Conservation (phyloP, 2,888 invertebrate species). For the Fragum sueziense region DNA sequence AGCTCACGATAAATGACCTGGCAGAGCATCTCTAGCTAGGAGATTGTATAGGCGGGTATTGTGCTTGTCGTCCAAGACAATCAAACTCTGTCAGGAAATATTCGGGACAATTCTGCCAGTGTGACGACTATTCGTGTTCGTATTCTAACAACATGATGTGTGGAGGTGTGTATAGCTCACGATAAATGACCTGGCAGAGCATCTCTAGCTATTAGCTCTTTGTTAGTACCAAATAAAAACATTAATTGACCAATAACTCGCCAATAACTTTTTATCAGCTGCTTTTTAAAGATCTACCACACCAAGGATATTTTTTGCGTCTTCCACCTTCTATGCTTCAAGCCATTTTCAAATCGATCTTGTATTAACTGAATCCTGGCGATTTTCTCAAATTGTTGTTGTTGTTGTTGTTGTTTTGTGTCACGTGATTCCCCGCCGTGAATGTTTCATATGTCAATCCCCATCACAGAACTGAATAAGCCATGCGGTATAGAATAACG, state of each 20-base stretch:
- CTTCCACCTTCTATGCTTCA: too few relatives aligned
- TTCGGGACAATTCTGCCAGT: constrained; percentile 91
- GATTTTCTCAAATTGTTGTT: too few relatives aligned
- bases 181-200: too few relatives aligned
- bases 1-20: too few relatives aligned
- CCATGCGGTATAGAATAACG: too few relatives aligned
- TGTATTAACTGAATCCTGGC: background rate
- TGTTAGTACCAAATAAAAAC: background rate
- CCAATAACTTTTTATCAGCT: too few relatives aligned
- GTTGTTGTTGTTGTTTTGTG: too few relatives aligned
- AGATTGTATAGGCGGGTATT: constrained; percentile 82
- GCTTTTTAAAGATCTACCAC: too few relatives aligned
- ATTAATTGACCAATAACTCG: background rate
- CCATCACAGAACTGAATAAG: too few relatives aligned
- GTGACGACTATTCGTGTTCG: constrained; percentile 95
- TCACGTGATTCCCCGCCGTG: background rate
- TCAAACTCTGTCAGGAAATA: constrained; percentile 66
- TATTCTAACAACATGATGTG: constrained; percentile 84
- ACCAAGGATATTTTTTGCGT: too few relatives aligned
- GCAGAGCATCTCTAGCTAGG: background rate
- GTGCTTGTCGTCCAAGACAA: constrained; percentile 81
- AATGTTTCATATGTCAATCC: background rate
- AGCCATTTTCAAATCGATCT: background rate
- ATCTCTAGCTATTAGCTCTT: too few relatives aligned
- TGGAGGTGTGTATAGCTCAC: constrained; percentile 69